Conservation (phyloP, 2,797 vertebrate genomes). For the Myripristis jacobus region DNA sequence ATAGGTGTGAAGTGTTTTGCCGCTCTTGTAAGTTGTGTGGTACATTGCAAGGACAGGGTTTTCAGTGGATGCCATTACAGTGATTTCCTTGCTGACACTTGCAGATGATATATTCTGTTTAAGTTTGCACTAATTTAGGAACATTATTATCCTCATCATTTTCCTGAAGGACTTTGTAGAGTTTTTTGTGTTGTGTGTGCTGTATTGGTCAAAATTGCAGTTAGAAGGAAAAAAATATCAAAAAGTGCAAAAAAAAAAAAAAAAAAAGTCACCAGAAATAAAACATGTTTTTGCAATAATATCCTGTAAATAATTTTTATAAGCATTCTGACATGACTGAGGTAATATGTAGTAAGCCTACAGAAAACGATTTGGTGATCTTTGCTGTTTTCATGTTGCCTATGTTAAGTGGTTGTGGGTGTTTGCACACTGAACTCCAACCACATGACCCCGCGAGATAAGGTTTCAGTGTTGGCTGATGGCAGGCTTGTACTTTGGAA, state of each 20-base stretch:
- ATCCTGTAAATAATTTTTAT: background rate
- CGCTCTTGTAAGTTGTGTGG: background rate
- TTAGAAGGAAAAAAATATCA: conserved; percentile 37
- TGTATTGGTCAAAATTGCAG: conserved; percentile 19
- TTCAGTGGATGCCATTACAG: background rate
- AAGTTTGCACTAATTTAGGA: conserved; percentile 9
- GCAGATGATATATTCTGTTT: conserved; percentile 8
- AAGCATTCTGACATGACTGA: background rate
- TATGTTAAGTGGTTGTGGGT: conserved; percentile 43
- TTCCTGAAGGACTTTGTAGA: background rate
- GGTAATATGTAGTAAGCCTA: background rate
- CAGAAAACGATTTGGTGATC: background rate
- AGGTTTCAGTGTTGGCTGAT: conserved; percentile 71
- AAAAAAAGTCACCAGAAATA: conserved; percentile 10
- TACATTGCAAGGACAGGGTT: background rate
- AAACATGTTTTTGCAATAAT: too few species aligned
- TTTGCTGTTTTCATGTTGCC: conserved; percentile 22
- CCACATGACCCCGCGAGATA: conserved; percentile 78
- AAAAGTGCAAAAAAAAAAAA: conserved; percentile 11
- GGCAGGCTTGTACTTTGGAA: conserved; percentile 69
- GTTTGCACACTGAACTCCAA: conserved; percentile 67
- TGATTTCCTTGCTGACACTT: background rate
- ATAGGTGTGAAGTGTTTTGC: too few species aligned
- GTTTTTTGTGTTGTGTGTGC: conserved; percentile 1
- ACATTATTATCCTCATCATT: background rate